phyloP scores from a whole-genome alignment of 2,888 invertebrate species.

The Cremastinae sp. region DNA sequence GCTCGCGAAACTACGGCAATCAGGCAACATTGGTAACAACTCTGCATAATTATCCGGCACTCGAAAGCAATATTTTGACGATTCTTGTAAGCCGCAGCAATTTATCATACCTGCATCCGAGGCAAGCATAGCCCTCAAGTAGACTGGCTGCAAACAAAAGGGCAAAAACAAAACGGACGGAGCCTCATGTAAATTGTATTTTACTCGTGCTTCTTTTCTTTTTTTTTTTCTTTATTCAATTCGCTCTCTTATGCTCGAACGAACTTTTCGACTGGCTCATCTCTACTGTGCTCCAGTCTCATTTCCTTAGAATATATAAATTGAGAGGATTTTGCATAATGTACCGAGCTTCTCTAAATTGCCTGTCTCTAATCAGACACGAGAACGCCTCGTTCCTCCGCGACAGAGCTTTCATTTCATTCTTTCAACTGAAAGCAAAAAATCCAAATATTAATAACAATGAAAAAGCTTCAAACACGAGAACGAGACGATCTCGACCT shows the following conservation, averaged over 20 bases:
- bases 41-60: constrained; percentile 76
- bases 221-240: constrained; percentile 11
- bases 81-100: constrained; percentile 82
- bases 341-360: constrained; percentile 22
- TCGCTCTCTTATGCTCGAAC: constrained; percentile 24
- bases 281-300: not conserved
- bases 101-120: constrained; percentile 89
- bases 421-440: not conserved
- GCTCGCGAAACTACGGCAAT: constrained; percentile 78
- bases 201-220: constrained; percentile 44
- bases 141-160: constrained; percentile 87
- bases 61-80: constrained; percentile 78
- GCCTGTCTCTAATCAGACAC: constrained; percentile 6
- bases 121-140: constrained; percentile 86
- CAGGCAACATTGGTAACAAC: constrained; percentile 77
- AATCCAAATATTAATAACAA: not conserved
- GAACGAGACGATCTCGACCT: constrained; percentile 1
- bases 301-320: constrained; percentile 1
- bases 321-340: not conserved
- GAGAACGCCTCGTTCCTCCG: not conserved
- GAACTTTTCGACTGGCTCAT: constrained; percentile 17
- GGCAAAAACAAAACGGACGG: constrained; percentile 59
- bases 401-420: not conserved
- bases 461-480: not conserved
- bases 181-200: constrained; percentile 49